Conservation (phyloP, 1,140 invertebrate genomes). For the Eufriesea mexicana region DNA sequence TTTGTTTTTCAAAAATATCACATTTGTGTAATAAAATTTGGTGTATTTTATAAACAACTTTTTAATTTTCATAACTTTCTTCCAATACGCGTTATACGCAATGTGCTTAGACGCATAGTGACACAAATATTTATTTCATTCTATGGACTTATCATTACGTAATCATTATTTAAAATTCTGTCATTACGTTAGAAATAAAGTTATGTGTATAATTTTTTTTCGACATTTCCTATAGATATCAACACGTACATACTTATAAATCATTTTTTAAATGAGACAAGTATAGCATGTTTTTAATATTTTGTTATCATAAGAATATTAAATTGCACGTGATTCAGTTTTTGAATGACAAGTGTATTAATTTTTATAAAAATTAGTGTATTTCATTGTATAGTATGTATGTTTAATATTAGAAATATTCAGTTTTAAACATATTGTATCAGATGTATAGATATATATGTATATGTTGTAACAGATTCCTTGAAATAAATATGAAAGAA, state of each 20-base stretch:
- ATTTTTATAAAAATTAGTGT: neutral
- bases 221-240: neutral
- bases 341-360: neutral
- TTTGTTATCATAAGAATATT: constrained; percentile 1
- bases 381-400: neutral
- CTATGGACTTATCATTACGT: constrained; percentile 56
- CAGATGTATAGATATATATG: neutral
- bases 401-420: constrained; percentile 4
- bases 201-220: neutral
- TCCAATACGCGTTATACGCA: constrained; percentile 14
- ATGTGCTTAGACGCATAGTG: constrained; percentile 30
- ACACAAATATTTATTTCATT: constrained; percentile 56
- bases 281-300: neutral
- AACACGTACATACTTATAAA: neutral
- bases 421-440: neutral
- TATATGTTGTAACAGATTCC: constrained; percentile 28
- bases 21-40: neutral
- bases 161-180: constrained; percentile 57
- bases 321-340: neutral
- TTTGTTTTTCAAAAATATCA: neutral
- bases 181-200: constrained; percentile 2
- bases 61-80: neutral
- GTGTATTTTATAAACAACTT: neutral
- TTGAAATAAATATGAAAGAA: constrained; percentile 17
- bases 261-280: neutral